Evolutionary conservation across 2,113 vertebrate genomes (phyloP), one percentile per base, ranked within the genome.

Genomic region (Smithornis capensis): DNA sequence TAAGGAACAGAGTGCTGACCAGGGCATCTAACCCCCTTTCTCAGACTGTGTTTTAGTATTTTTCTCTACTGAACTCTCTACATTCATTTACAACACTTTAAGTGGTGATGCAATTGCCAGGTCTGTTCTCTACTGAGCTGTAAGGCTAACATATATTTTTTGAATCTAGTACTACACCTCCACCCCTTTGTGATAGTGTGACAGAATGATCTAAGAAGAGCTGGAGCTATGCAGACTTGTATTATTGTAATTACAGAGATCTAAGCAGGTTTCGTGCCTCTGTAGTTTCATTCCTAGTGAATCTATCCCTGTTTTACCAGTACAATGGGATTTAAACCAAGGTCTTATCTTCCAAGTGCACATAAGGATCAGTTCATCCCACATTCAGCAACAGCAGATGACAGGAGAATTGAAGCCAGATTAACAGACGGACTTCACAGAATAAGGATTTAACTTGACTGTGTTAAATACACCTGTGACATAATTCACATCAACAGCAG

Each of bases 391-490:
- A 19, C 85, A 96, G 92, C 78, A 83, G 79, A 85, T 88, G 94
- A 90, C 68, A 86, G 76, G 14, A 84, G 64, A 83, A 96, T 90
- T 1, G 28, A 90, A 96, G 80, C 83, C 93, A 97, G 88, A 79
- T 92, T 93, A 95, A 95, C 83, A 96, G 92, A 90, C 0, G 6
- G 82, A 74, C 71, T 94, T 90, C 88, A 90, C 52, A 92, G 83
- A 93, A 59, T n/a, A 92, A 80, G 88, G 93, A 87, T 93, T 97
- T 90, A 88, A 47, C 83, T 84, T 83, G 69, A 92, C 88, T 89
- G 28, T 84, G 79, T 84, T 89, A 94, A 87, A 82, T 87, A 62
- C 73, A 96, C 88, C 88, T 89, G 80, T 81, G 65, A 53, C 69
- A 81, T 38, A 90, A 94, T 40, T 81, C 80, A 94, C 57, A 94